A percentile compares a stretch with the other conserved stretches of the same genome.
These are phyloP conservation scores for Phalera bucephala DNA, from an alignment of 2,888 invertebrate genomes.

Conservation along the genomic window DNA sequence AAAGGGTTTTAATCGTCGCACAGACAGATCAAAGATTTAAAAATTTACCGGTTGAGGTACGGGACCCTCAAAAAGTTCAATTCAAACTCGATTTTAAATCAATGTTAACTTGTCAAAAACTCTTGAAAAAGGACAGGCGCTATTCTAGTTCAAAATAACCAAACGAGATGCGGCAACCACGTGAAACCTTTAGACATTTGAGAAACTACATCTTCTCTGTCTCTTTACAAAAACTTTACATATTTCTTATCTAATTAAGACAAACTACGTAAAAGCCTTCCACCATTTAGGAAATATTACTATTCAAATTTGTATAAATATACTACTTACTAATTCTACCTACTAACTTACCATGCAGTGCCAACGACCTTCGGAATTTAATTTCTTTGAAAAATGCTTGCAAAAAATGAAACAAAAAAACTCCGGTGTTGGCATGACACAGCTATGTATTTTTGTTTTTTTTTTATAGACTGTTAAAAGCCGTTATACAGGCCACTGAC, in stretches of 20 bases:
- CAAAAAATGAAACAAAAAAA: slow-evolving; percentile 24
- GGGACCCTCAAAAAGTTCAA: too few relatives aligned
- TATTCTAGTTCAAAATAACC: too few relatives aligned
- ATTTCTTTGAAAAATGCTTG: slow-evolving; percentile 21
- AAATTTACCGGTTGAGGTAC: too few relatives aligned
- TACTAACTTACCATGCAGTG: slow-evolving; percentile 7
- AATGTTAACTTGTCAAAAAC: too few relatives aligned
- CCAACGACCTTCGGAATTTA: slow-evolving; percentile 25
- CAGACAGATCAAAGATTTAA: too few relatives aligned
- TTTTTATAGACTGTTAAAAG: slow-evolving; percentile 18
- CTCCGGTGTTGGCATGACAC: background rate
- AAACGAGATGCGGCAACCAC: too few relatives aligned
- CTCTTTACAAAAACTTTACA: background rate
- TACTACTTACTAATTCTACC: too few relatives aligned
- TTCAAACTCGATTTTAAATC: too few relatives aligned
- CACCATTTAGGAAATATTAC: background rate
- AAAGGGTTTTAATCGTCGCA: too few relatives aligned
- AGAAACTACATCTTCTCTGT: background rate
- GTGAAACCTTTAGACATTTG: too few relatives aligned
- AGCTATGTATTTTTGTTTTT: slow-evolving; percentile 14
- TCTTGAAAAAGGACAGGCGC: too few relatives aligned
- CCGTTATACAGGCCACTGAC: slow-evolving; percentile 20
- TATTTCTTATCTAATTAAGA: background rate
- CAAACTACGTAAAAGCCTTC: background rate
- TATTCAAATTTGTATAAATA: background rate